Evolutionary conservation across 2,888 invertebrate species (phyloP), one percentile per base, ranked within the genome.

Genomic region (Trimorus sp.): DNA sequence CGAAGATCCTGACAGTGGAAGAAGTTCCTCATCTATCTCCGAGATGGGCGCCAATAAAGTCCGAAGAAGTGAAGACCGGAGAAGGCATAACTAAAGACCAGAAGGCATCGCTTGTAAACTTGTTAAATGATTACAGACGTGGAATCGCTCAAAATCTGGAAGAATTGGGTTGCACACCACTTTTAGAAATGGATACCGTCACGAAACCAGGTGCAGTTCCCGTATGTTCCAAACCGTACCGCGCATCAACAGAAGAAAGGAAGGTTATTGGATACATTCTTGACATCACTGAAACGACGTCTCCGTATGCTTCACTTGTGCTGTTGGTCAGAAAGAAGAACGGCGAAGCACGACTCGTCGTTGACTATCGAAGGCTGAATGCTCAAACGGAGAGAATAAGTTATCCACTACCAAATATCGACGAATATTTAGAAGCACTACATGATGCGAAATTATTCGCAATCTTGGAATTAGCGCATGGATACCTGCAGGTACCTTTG

Each of bases 241-340:
- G 80, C 1, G 65, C 73, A 3, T 71, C 76, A 14, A 7, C 36
- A 8, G 42, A 38, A 4, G 82, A 70, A 51, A 51, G 77, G 40
- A 65, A 65, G 9, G 49, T n/a, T 7, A 71, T 70, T 4, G 42
- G 63, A 40, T 7, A 16, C 0, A 70, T 70, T 14, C 56, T 77
- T 0, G 12, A 59, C 9, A 62, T 76, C 0, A 69, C 65, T 5
- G 70, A 77, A 11, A 77, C 77, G n/a, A n/a, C 37, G 5, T 70
- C 70, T 0, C 56, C 63, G 8, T 77, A 77, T 40, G 70, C 65
- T 3, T 58, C 51, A 12, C 77, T 63, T 1, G 70, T 70, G 6
- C 37, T 70, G 2, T 26, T 69, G 4, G 76, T 77, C 0, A 70
- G 54, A 53, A 82, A 83, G 14, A 78, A 54, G 12, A 49, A 7